Evolutionary conservation across 2,113 vertebrate genomes (phyloP).

Genomic region (Cryptotis parvus): DNA sequence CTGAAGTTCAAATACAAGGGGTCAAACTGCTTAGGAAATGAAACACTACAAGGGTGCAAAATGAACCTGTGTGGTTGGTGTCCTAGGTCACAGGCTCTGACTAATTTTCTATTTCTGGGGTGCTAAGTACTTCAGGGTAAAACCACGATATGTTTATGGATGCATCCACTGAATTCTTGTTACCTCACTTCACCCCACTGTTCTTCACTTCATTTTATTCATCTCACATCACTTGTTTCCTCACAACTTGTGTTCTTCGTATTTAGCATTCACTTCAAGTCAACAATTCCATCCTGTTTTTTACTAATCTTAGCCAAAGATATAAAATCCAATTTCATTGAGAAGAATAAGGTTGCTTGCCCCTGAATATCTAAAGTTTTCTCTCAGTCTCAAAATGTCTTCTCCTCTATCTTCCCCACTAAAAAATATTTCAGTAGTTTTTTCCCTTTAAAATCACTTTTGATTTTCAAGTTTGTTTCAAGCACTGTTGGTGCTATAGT

Average conservation of each 20-base stretch:
- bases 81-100: background rate
- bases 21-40: background rate
- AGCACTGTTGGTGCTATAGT: background rate
- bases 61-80: background rate
- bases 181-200: background rate
- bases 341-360: background rate
- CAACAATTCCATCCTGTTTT: background rate
- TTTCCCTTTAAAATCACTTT: background rate
- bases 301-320: slow-evolving; percentile 17
- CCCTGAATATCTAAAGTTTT: background rate
- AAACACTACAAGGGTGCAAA: background rate
- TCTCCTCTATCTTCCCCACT: background rate
- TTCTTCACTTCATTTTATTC: background rate
- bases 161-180: background rate
- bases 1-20: background rate
- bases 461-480: background rate
- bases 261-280: slow-evolving; percentile 24
- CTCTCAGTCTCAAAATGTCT: background rate
- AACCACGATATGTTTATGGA: background rate
- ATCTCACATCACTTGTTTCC: background rate
- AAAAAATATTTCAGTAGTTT: background rate
- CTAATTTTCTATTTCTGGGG: background rate
- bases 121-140: background rate
- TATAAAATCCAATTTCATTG: background rate
- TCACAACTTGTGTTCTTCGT: background rate